These are phyloP conservation scores for Lagodon rhomboides DNA, from an alignment of 2,797 vertebrate species.

Conservation along the genomic window DNA sequence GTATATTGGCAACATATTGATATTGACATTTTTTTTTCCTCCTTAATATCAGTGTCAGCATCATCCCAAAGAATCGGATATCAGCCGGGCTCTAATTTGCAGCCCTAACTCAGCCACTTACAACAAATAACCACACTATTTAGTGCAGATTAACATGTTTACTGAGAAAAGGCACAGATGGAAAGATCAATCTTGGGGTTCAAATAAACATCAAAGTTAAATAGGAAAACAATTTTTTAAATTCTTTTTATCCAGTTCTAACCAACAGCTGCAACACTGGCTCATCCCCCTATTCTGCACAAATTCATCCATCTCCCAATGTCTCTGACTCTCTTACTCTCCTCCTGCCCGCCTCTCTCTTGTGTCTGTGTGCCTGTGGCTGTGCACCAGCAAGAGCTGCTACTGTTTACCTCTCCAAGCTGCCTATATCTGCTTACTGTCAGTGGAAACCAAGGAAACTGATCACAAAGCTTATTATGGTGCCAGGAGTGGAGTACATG, in stretches of 20 bases:
- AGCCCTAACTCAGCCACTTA: neutral
- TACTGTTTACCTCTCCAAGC: slow-evolving; percentile 79
- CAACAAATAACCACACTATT: neutral
- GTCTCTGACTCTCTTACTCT: slow-evolving; percentile 44
- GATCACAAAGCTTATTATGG: slow-evolving; percentile 85
- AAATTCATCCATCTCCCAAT: slow-evolving; percentile 42
- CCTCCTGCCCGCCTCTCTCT: slow-evolving; percentile 41
- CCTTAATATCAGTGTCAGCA: too few relatives aligned
- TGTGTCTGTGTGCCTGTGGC: slow-evolving; percentile 57
- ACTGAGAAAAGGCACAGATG: neutral
- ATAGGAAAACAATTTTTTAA: neutral
- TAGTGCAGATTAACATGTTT: neutral
- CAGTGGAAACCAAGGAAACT: slow-evolving; percentile 84
- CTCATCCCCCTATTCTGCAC: slow-evolving; percentile 29
- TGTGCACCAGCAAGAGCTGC: slow-evolving; percentile 65
- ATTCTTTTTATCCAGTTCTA: neutral
- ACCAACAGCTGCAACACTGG: slow-evolving; percentile 37
- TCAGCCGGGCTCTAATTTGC: too few relatives aligned
- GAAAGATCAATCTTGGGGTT: neutral
- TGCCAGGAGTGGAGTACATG: slow-evolving; percentile 63
- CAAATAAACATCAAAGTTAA: neutral
- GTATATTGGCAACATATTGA: too few relatives aligned
- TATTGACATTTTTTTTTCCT: too few relatives aligned
- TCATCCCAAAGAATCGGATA: too few relatives aligned
- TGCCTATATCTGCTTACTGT: slow-evolving; percentile 82